phyloP scores from a whole-genome alignment of 2,113 vertebrate species.

The Syngnathus typhle region DNA sequence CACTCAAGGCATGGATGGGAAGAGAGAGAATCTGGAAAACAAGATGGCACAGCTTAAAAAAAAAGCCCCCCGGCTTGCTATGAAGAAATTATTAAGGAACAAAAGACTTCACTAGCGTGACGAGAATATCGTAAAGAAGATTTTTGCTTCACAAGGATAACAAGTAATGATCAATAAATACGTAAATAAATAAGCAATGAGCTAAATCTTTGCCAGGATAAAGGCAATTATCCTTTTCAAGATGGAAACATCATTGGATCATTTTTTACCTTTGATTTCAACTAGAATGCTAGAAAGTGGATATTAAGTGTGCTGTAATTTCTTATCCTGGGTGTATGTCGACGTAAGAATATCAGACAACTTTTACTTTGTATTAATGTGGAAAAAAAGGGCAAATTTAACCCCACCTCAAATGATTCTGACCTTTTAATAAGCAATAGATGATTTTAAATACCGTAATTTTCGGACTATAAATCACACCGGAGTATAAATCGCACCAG shows the following conservation, averaged over 20 bases:
- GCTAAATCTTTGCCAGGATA: neutral
- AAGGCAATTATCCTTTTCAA: neutral
- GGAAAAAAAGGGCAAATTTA: too few relatives aligned
- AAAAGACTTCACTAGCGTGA: constrained; percentile 54
- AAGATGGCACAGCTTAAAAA: constrained; percentile 60
- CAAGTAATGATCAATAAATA: too few relatives aligned
- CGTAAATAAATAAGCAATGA: neutral
- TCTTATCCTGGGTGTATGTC: neutral
- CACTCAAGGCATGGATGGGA: constrained; percentile 2
- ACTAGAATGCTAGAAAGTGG: too few relatives aligned
- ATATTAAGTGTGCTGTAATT: too few relatives aligned
- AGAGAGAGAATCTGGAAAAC: constrained; percentile 32
- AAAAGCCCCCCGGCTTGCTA: constrained; percentile 41
- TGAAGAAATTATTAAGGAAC: constrained; percentile 54
- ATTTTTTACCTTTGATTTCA: constrained; percentile 2
- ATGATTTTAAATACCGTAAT: neutral
- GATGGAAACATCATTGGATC: neutral
- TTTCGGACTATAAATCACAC: too few relatives aligned
- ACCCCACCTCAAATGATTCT: neutral
- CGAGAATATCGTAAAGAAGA: constrained; percentile 54
- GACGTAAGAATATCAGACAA: neutral
- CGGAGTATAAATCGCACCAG: too few relatives aligned
- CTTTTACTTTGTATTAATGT: neutral
- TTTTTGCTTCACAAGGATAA: neutral
- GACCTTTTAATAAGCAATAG: neutral